phyloP scores from a whole-genome alignment of 1,140 invertebrate genomes.

The Pissodes strobi region DNA sequence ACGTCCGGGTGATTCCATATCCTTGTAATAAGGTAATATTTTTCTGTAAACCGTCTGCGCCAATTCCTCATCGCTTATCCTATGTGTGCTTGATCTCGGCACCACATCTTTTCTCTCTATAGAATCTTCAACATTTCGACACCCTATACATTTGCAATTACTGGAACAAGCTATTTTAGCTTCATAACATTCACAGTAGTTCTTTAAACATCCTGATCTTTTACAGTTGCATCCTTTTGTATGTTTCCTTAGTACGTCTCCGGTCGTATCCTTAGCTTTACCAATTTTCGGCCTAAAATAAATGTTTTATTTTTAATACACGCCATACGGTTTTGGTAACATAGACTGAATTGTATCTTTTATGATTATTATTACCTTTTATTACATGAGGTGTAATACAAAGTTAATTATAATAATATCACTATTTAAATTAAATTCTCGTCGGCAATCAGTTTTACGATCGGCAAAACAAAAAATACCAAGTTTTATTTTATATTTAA shows the following conservation, averaged over 20 bases:
- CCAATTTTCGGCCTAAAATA: slow-evolving; percentile 96
- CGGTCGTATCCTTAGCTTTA: slow-evolving; percentile 69
- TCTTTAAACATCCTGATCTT: slow-evolving; percentile 97
- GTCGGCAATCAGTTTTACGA: too few species aligned
- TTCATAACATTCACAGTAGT: slow-evolving; percentile 99
- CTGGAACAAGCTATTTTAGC: slow-evolving; percentile 98
- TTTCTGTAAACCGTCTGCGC: slow-evolving; percentile 17
- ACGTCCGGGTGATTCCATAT: background rate
- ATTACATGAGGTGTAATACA: too few species aligned
- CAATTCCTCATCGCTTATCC: slow-evolving; percentile 14
- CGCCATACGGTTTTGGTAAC: too few species aligned
- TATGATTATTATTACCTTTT: too few species aligned
- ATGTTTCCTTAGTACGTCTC: slow-evolving; percentile 70
- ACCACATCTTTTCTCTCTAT: slow-evolving; percentile 65
- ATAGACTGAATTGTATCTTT: too few species aligned
- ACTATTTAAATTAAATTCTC: too few species aligned
- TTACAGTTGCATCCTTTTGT: slow-evolving; percentile 99
- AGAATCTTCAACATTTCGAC: slow-evolving; percentile 89
- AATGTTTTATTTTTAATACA: too few species aligned
- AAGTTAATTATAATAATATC: too few species aligned
- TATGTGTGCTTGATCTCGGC: slow-evolving; percentile 1
- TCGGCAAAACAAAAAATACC: too few species aligned
- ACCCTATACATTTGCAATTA: slow-evolving; percentile 96
- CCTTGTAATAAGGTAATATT: slow-evolving; percentile 18
- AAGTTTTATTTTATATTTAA: too few species aligned